Evolutionary conservation across 2,888 invertebrate genomes (phyloP).

Genomic region (Empis livida): DNA sequence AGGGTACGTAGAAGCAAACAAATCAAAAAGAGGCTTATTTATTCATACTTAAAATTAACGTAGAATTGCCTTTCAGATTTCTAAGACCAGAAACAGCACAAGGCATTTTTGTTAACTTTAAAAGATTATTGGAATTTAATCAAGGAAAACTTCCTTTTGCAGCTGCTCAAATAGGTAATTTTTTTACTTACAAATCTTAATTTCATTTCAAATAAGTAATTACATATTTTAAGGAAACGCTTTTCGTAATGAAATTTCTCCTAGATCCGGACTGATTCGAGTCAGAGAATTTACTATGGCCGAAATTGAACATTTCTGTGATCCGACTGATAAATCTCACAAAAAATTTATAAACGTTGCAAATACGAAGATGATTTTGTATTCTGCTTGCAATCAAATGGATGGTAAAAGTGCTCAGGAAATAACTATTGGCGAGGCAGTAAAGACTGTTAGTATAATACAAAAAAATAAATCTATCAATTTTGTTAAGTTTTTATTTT

Average conservation of each 20-base stretch:
- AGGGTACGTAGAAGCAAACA: slow-evolving; percentile 42
- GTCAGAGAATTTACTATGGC: slow-evolving; percentile 99
- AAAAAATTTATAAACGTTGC: slow-evolving; percentile 74
- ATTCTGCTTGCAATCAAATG: slow-evolving; percentile 96
- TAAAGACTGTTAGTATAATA: slow-evolving; percentile 41
- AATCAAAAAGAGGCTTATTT: no score
- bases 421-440: slow-evolving; percentile 77
- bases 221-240: slow-evolving; percentile 44
- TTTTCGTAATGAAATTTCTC: slow-evolving; percentile 98
- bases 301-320: slow-evolving; percentile 99
- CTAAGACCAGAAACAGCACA: slow-evolving; percentile 98
- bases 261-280: slow-evolving; percentile 85
- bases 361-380: slow-evolving; percentile 65
- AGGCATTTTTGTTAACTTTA: slow-evolving; percentile 99
- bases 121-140: slow-evolving; percentile 92
- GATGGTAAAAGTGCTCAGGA: slow-evolving; percentile 79
- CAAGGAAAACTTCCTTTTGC: slow-evolving; percentile 94
- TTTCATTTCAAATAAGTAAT: slow-evolving; percentile 22
- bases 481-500: background rate
- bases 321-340: slow-evolving; percentile 75
- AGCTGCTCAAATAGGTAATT: slow-evolving; percentile 86
- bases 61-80: slow-evolving; percentile 41
- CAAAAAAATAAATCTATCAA: background rate
- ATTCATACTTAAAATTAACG: no score
- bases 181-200: slow-evolving; percentile 1